phyloP scores from a whole-genome alignment of 2,113 vertebrate species.

The Fukomys damarensis region DNA sequence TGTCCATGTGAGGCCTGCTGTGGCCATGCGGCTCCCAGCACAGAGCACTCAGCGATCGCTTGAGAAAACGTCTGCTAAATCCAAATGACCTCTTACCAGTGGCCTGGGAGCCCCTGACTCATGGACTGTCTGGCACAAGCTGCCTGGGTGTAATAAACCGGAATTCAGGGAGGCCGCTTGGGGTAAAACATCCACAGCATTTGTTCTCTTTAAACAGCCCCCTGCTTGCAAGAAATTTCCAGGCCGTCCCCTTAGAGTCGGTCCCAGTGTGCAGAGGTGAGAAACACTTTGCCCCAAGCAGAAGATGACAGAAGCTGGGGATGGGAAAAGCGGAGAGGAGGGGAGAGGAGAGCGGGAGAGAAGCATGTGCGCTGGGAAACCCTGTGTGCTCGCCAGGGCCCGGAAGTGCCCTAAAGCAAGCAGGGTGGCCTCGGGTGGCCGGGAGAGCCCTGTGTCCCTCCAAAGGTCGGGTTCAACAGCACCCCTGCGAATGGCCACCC shows the following conservation, averaged over 20 bases:
- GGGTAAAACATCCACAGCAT: neutral
- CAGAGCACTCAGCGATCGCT: neutral
- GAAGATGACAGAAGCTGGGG: conserved; percentile 68
- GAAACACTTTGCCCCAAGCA: conserved; percentile 73
- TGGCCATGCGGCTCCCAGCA: too few relatives aligned
- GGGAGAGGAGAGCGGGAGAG: conserved; percentile 47
- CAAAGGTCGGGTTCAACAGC: neutral
- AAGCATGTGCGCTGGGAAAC: conserved; percentile 45
- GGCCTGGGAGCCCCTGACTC: neutral
- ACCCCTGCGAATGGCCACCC: neutral
- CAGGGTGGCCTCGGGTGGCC: neutral
- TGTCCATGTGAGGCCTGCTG: neutral
- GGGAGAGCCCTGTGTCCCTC: neutral
- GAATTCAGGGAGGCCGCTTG: neutral
- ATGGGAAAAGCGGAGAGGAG: neutral
- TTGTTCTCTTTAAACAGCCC: conserved; percentile 4
- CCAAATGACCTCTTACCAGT: conserved; percentile 23
- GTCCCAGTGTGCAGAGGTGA: conserved; percentile 64
- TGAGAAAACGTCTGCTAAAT: conserved; percentile 35
- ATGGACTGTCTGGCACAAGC: neutral
- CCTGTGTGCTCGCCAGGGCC: neutral
- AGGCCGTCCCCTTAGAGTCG: conserved; percentile 22
- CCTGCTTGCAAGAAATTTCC: neutral
- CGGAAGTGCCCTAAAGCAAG: neutral
- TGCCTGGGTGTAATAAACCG: neutral